These are phyloP conservation scores for Myodes glareolus DNA, from an alignment of 2,113 vertebrate species.

Conservation along the genomic window DNA sequence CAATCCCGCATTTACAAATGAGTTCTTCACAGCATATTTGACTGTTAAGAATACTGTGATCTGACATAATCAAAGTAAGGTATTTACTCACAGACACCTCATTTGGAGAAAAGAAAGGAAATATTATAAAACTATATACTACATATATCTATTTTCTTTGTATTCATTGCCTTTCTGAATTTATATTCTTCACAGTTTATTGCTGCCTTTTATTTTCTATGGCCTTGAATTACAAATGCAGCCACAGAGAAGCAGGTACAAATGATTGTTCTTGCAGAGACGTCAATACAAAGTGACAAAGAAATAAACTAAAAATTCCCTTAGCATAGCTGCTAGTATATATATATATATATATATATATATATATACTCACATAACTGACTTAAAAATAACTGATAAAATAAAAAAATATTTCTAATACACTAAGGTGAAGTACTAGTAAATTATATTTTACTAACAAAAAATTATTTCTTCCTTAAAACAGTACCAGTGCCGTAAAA, in stretches of 20 bases:
- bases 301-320: neutral
- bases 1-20: neutral
- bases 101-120: slow-evolving; percentile 8
- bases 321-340: neutral
- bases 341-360: neutral
- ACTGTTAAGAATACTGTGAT: neutral
- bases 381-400: neutral
- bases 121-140: neutral
- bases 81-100: neutral
- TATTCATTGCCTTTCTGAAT: neutral
- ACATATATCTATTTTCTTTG: neutral
- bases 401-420: neutral
- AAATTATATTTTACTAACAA: neutral
- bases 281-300: neutral
- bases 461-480: neutral
- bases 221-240: neutral
- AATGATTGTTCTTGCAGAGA: neutral
- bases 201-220: neutral
- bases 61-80: slow-evolving; percentile 15
- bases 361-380: neutral
- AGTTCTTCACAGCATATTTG: slow-evolving; percentile 18
- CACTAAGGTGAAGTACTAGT: neutral
- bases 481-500: neutral
- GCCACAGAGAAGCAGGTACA: neutral
- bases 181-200: neutral